phyloP scores from a whole-genome alignment of 2,797 vertebrate species.

The Microctenopoma steveboyesi region DNA sequence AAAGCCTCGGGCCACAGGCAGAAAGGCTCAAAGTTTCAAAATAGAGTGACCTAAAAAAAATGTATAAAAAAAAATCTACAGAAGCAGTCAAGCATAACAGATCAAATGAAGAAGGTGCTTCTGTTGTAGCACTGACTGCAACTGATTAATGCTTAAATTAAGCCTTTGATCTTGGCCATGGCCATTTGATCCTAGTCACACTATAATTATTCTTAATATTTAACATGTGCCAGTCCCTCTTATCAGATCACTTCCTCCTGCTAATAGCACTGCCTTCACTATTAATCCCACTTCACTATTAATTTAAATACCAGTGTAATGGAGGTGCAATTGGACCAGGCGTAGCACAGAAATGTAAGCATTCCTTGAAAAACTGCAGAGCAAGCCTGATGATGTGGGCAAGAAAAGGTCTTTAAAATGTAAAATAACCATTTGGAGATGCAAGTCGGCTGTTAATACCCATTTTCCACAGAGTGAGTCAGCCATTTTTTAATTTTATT shows the following conservation, averaged over 20 bases:
- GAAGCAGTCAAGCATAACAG: slow-evolving; percentile 7
- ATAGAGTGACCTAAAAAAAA: slow-evolving; percentile 27
- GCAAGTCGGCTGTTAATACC: slow-evolving; percentile 62
- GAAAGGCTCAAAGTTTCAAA: slow-evolving; percentile 30
- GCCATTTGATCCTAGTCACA: slow-evolving; percentile 32
- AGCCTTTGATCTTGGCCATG: slow-evolving; percentile 28
- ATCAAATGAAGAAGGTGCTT: slow-evolving; percentile 26
- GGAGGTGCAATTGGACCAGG: slow-evolving; percentile 30
- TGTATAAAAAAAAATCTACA: slow-evolving; percentile 12
- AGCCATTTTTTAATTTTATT: slow-evolving; percentile 71
- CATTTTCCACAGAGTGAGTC: slow-evolving; percentile 60
- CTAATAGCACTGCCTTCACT: slow-evolving; percentile 14
- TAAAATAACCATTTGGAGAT: slow-evolving; percentile 64
- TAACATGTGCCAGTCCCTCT: slow-evolving; percentile 28
- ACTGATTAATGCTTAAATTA: slow-evolving; percentile 39
- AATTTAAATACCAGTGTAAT: slow-evolving; percentile 46
- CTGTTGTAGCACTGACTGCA: slow-evolving; percentile 16
- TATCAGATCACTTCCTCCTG: slow-evolving; percentile 33
- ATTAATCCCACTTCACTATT: slow-evolving; percentile 30
- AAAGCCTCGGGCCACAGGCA: slow-evolving; percentile 35
- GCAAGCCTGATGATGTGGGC: slow-evolving; percentile 60
- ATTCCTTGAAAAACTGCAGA: slow-evolving; percentile 30
- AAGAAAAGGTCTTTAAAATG: slow-evolving; percentile 69
- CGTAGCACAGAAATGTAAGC: slow-evolving; percentile 19
- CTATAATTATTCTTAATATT: slow-evolving; percentile 24